Conservation (phyloP, 2,113 vertebrate species). For the Heterochromis multidens region DNA sequence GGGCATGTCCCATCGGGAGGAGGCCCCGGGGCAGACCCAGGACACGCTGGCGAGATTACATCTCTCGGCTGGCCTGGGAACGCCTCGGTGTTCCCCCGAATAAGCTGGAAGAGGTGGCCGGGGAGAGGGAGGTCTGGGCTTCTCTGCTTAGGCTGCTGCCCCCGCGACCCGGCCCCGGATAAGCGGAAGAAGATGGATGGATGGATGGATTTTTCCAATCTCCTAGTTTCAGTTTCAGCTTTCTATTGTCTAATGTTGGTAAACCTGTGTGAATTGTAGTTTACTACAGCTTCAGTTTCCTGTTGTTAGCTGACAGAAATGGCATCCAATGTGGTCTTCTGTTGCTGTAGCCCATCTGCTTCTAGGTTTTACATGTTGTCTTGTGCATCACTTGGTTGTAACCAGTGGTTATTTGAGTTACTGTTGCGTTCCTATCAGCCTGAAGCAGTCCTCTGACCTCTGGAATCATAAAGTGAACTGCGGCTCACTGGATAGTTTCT, state of each 20-base stretch:
- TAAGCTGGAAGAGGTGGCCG: too few species aligned
- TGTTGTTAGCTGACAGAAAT: neutral
- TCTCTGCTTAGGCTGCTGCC: too few species aligned
- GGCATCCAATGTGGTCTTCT: neutral
- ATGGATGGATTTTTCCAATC: neutral
- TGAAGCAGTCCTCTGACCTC: neutral
- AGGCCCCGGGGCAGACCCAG: too few species aligned
- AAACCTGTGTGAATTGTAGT: neutral
- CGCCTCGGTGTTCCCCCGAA: too few species aligned
- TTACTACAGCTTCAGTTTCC: neutral
- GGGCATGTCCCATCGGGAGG: too few species aligned
- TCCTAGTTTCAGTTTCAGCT: too few species aligned
- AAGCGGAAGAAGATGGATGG: too few species aligned
- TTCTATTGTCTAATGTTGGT: neutral
- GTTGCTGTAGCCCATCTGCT: neutral
- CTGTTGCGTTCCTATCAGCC: neutral
- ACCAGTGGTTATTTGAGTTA: neutral
- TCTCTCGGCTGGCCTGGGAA: too few species aligned
- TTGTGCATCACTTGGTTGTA: neutral
- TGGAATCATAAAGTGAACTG: neutral
- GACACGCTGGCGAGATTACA: too few species aligned
- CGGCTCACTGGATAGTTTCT: neutral
- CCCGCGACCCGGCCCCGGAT: too few species aligned
- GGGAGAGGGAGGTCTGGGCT: too few species aligned
- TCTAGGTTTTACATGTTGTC: neutral